Evolutionary conservation across 2,888 invertebrate genomes (phyloP).

Genomic region (Operophtera brumata): DNA sequence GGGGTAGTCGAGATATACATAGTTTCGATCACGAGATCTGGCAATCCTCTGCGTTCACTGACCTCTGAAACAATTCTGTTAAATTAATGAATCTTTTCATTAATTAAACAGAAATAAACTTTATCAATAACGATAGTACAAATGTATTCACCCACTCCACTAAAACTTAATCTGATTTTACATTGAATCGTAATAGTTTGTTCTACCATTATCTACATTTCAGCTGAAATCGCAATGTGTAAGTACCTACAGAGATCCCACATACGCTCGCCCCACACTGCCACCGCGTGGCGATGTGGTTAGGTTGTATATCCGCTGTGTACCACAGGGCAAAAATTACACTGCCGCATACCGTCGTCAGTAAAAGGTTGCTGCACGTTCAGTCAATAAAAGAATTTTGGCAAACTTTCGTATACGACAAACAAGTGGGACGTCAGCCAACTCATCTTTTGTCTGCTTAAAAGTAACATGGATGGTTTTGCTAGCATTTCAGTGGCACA

Average conservation of each 20-base stretch:
- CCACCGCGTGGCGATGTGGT: constrained; percentile 8
- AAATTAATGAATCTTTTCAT: constrained; percentile 40
- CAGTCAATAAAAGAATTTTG: constrained; percentile 79
- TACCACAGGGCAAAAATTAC: constrained; percentile 44
- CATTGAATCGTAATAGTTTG: not conserved
- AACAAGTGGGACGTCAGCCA: constrained; percentile 78
- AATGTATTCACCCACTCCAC: not conserved
- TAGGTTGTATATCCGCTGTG: constrained; percentile 8
- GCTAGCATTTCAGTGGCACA: constrained; percentile 67
- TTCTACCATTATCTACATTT: not conserved
- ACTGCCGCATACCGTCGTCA: constrained; percentile 47
- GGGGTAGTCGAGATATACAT: constrained; percentile 77
- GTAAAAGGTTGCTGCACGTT: constrained; percentile 66
- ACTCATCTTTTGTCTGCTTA: constrained; percentile 78
- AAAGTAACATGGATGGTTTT: constrained; percentile 71
- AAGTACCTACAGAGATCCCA: not conserved
- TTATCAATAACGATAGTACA: constrained; percentile 12
- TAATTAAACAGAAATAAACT: constrained; percentile 31
- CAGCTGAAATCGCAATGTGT: not conserved
- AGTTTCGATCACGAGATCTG: constrained; percentile 74
- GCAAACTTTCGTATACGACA: constrained; percentile 78
- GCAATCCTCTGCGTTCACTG: constrained; percentile 76
- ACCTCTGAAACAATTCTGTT: constrained; percentile 64
- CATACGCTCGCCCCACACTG: constrained; percentile 2
- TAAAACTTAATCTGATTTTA: not conserved